Evolutionary conservation across 2,797 vertebrate genomes (phyloP).

Genomic region (Knipowitschia caucasica): DNA sequence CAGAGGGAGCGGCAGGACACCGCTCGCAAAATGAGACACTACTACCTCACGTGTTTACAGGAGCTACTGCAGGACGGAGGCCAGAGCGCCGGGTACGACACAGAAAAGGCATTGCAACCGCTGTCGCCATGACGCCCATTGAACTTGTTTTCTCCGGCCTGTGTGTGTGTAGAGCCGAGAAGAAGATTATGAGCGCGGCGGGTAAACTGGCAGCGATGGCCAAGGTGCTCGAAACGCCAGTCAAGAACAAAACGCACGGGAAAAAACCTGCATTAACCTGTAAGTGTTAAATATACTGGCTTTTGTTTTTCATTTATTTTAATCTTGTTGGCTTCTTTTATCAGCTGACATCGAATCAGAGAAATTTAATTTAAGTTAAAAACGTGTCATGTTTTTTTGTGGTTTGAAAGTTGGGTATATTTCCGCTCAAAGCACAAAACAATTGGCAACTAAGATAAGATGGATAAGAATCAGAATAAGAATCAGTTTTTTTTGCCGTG

Average conservation of each 20-base stretch:
- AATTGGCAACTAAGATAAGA: no score
- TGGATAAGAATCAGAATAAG: no score
- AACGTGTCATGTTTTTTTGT: neutral
- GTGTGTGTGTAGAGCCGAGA: slow-evolving; percentile 84
- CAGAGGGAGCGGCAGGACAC: slow-evolving; percentile 88
- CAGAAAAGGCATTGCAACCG: neutral
- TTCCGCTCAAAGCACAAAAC: no score
- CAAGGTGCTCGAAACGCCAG: slow-evolving; percentile 87
- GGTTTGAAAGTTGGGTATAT: no score
- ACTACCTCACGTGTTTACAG: slow-evolving; percentile 91
- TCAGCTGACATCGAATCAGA: no score
- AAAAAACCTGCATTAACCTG: slow-evolving; percentile 44
- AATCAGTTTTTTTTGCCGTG: no score
- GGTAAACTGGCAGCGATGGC: slow-evolving; percentile 93
- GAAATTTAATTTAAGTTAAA: no score
- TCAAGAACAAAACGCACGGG: slow-evolving; percentile 65
- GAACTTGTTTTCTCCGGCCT: slow-evolving; percentile 3
- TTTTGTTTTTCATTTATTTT: no score
- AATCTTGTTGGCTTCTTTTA: no score
- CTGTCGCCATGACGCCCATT: slow-evolving; percentile 12
- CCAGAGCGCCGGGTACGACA: slow-evolving; percentile 77
- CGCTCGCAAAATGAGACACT: slow-evolving; percentile 87
- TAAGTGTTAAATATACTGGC: slow-evolving; percentile 33
- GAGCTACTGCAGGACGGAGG: slow-evolving; percentile 88
- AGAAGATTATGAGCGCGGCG: slow-evolving; percentile 91